Evolutionary conservation across 2,888 invertebrate genomes (phyloP).

Genomic region (Oeneis ivallda): DNA sequence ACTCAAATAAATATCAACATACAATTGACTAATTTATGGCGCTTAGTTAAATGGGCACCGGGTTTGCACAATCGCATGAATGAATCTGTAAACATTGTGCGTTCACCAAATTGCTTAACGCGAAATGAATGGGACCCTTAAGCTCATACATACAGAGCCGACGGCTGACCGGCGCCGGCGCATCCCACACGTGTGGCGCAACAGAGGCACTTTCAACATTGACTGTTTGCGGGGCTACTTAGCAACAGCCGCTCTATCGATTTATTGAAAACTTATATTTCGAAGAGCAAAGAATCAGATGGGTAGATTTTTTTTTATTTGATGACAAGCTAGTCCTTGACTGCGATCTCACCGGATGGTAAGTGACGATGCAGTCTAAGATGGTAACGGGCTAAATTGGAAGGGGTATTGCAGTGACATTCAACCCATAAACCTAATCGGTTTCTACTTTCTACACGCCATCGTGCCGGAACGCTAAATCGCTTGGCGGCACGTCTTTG

Average conservation of each 20-base stretch:
- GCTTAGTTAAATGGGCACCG: constrained; percentile 53
- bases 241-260: constrained; percentile 38
- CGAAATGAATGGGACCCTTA: constrained; percentile 77
- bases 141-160: constrained; percentile 56
- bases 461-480: no score
- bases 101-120: constrained; percentile 78
- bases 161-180: constrained; percentile 71
- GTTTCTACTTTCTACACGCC: no score
- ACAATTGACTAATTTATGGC: constrained; percentile 47
- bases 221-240: constrained; percentile 69
- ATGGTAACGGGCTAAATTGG: no score
- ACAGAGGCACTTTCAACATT: constrained; percentile 76
- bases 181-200: constrained; percentile 80
- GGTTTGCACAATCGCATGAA: constrained; percentile 69
- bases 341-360: no score
- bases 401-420: no score
- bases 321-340: no score
- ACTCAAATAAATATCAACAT: constrained; percentile 28
- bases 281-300: no score
- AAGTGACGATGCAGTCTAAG: no score
- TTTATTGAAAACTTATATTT: constrained; percentile 55
- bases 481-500: no score
- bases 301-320: no score
- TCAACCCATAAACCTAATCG: no score
- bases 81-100: constrained; percentile 73